Evolutionary conservation across 2,113 vertebrate species (phyloP).

Genomic region (Piprites chloris): DNA sequence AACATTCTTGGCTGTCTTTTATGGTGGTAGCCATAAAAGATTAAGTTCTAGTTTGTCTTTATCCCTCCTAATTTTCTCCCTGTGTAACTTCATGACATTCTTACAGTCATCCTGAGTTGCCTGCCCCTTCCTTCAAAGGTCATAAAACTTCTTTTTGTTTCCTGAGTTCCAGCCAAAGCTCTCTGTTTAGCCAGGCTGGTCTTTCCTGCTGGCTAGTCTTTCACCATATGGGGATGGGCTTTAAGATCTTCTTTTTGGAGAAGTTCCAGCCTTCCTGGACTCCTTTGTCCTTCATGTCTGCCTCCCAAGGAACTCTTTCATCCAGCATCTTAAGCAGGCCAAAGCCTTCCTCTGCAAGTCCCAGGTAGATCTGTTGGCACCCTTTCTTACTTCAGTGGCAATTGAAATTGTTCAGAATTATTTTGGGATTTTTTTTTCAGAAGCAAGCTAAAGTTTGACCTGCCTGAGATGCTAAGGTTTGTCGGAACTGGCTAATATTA

Average conservation of each 20-base stretch:
- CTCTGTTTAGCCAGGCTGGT: not conserved
- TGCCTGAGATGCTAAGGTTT: not conserved
- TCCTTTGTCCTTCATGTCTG: not conserved
- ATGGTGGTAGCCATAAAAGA: not conserved
- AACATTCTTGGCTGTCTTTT: not conserved
- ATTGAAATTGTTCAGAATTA: not conserved
- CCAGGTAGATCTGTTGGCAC: not conserved
- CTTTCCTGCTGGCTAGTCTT: not conserved
- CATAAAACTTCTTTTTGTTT: not conserved
- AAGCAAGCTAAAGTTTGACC: not conserved
- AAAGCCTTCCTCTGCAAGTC: not conserved
- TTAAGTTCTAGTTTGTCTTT: not conserved
- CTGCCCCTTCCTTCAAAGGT: not conserved
- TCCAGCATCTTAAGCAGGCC: too few relatives aligned
- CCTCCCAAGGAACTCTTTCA: not conserved
- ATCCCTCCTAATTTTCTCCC: not conserved
- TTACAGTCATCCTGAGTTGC: not conserved
- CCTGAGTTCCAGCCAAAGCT: not conserved
- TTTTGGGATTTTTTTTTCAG: not conserved
- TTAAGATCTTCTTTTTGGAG: not conserved
- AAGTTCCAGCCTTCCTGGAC: not conserved
- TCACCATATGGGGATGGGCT: accelerated
- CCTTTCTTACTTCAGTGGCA: not conserved
- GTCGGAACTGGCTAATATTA: not conserved
- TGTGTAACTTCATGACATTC: not conserved